Evolutionary conservation across 2,113 vertebrate genomes (phyloP).

Genomic region (Mystacornis crossleyi): DNA sequence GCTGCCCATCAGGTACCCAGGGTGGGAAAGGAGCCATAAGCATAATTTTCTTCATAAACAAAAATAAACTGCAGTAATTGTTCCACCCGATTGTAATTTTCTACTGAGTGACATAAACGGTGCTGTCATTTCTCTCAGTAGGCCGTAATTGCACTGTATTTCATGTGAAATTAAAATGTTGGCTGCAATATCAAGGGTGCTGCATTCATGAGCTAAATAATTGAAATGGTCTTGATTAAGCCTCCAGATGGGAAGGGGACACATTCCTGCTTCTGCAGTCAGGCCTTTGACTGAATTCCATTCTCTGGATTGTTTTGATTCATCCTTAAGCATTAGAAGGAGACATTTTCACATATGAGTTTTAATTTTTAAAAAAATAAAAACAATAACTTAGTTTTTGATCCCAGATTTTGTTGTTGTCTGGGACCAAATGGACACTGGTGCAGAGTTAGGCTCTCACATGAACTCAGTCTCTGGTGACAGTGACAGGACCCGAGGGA

Average conservation of each 20-base stretch:
- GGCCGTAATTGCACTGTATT: conserved; percentile 7
- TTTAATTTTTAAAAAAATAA: not conserved
- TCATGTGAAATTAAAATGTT: conserved; percentile 54
- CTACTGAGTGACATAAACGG: not conserved
- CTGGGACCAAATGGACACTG: rapidly evolving
- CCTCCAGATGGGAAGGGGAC: not conserved
- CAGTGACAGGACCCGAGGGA: rapidly evolving
- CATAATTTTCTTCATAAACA: conserved; percentile 13
- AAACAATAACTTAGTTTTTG: rapidly evolving
- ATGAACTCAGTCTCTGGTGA: not conserved
- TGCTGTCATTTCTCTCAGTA: not conserved
- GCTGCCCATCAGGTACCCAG: not conserved
- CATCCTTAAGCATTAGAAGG: not conserved
- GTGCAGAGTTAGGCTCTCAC: not conserved
- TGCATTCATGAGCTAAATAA: conserved; percentile 21
- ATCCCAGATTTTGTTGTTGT: not conserved
- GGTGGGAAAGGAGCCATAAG: not conserved
- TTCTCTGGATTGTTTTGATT: not conserved
- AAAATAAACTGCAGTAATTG: conserved; percentile 23
- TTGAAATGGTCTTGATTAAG: not conserved
- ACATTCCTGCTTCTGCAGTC: not conserved
- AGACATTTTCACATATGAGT: rapidly evolving
- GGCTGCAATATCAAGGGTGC: not conserved
- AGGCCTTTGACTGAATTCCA: not conserved
- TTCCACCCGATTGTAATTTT: conserved; percentile 37